These are phyloP conservation scores for Notothenia rossii DNA, from an alignment of 2,113 vertebrate genomes.

Conservation along the genomic window DNA sequence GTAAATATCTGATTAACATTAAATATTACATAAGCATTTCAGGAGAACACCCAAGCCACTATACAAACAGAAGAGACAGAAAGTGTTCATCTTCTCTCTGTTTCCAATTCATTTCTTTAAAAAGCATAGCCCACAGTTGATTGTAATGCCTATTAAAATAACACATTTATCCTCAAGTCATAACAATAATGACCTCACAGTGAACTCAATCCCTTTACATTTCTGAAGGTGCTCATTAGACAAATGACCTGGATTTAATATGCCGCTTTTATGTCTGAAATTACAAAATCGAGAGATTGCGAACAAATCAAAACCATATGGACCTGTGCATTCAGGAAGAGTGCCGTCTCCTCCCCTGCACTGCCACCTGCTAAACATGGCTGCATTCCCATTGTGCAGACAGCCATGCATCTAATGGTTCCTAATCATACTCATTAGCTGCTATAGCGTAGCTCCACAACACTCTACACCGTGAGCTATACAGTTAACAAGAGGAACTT, in stretches of 20 bases:
- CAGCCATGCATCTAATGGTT: slow-evolving; percentile 72
- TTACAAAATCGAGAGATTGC: slow-evolving; percentile 69
- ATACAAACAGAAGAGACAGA: not conserved
- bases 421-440: slow-evolving; percentile 79
- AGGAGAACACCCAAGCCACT: not conserved
- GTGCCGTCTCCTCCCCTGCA: slow-evolving; percentile 60
- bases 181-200: not conserved
- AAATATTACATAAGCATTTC: not conserved
- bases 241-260: slow-evolving; percentile 32
- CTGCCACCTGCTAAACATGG: slow-evolving; percentile 84
- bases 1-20: not conserved
- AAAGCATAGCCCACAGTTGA: not conserved
- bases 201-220: slow-evolving; percentile 5
- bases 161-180: not conserved
- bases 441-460: slow-evolving; percentile 57
- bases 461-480: slow-evolving; percentile 14
- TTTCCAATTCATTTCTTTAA: not conserved
- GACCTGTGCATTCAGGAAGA: slow-evolving; percentile 77
- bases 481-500: slow-evolving; percentile 20
- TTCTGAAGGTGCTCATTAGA: slow-evolving; percentile 6
- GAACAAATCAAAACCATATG: slow-evolving; percentile 77
- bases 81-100: not conserved
- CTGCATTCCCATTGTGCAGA: slow-evolving; percentile 74
- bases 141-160: not conserved
- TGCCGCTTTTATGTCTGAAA: slow-evolving; percentile 40